Evolutionary conservation across 2,888 invertebrate genomes (phyloP).

Genomic region (Chloromyia formosa): DNA sequence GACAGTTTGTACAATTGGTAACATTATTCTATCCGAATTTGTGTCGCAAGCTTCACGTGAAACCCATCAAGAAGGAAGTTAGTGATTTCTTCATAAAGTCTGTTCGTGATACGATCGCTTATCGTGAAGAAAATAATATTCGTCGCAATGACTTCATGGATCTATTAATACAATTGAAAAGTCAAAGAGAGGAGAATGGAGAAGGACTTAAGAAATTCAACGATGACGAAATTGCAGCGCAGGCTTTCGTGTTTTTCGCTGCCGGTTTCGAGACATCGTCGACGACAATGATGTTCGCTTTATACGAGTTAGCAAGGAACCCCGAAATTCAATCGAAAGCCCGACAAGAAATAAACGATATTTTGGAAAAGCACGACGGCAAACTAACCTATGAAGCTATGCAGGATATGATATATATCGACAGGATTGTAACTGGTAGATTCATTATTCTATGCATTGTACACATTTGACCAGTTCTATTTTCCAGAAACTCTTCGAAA

Average conservation of each 20-base stretch:
- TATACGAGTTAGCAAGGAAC: slow-evolving; percentile 66
- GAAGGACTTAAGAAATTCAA: slow-evolving; percentile 54
- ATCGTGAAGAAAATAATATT: slow-evolving; percentile 58
- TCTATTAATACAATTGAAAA: slow-evolving; percentile 65
- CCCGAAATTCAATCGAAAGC: slow-evolving; percentile 63
- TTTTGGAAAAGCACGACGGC: slow-evolving; percentile 59
- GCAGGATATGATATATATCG: slow-evolving; percentile 65
- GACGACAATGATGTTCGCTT: slow-evolving; percentile 64
- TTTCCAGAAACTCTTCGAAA: slow-evolving; percentile 67
- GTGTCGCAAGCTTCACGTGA: slow-evolving; percentile 46
- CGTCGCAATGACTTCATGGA: slow-evolving; percentile 66
- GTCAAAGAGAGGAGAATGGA: not conserved
- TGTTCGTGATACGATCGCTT: slow-evolving; percentile 60
- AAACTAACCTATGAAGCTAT: slow-evolving; percentile 65
- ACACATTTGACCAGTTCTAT: not conserved
- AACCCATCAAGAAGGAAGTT: slow-evolving; percentile 53
- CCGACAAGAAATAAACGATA: slow-evolving; percentile 61
- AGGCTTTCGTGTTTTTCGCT: slow-evolving; percentile 67
- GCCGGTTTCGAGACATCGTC: slow-evolving; percentile 69
- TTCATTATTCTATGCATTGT: not conserved
- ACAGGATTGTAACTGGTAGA: slow-evolving; percentile 64
- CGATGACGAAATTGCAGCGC: slow-evolving; percentile 65
- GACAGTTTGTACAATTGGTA: not conserved
- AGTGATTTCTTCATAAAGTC: slow-evolving; percentile 56
- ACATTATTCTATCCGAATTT: not conserved